A percentile compares a stretch with the other conserved stretches of the same genome.
Evolutionary conservation across 2,113 vertebrate genomes (phyloP).

Genomic region (Scortum barcoo): DNA sequence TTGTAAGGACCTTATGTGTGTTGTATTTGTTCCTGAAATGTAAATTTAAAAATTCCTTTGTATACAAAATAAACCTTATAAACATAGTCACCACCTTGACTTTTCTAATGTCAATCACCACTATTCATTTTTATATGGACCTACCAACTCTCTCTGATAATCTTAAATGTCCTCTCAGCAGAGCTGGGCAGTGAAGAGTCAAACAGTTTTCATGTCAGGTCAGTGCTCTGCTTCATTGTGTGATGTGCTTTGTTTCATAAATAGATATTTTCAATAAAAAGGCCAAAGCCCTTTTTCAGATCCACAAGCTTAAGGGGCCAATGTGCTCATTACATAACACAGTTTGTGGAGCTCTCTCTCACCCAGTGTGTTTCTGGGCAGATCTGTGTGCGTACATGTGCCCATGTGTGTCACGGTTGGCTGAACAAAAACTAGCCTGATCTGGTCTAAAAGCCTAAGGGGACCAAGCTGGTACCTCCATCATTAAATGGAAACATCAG

Average conservation of each 20-base stretch:
- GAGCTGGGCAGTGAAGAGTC: background rate
- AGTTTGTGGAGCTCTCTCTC: constrained; percentile 9
- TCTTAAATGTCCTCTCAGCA: constrained; percentile 13
- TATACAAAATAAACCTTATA: background rate
- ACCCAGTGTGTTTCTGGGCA: background rate
- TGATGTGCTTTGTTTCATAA: constrained; percentile 8
- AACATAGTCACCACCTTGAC: fast-evolving
- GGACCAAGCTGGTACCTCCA: constrained; percentile 37
- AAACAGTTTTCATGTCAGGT: background rate
- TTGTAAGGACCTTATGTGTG: background rate
- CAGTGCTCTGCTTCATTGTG: constrained; percentile 1
- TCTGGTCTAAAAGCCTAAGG: constrained; percentile 26
- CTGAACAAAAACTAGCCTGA: constrained; percentile 36
- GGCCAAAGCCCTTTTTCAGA: constrained; percentile 6
- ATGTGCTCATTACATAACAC: constrained; percentile 31
- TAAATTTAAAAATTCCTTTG: background rate
- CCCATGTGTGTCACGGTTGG: constrained; percentile 27
- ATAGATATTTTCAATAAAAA: constrained; percentile 27
- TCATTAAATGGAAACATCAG: constrained; percentile 33
- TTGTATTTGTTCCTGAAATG: background rate
- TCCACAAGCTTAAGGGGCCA: constrained; percentile 12
- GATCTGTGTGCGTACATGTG: constrained; percentile 21
- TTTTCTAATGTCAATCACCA: background rate
- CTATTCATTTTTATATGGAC: background rate
- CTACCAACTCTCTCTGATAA: background rate